Evolutionary conservation across 1,140 invertebrate genomes (phyloP), one percentile per base, ranked within the genome.

Genomic region (Olivierus martensii): DNA sequence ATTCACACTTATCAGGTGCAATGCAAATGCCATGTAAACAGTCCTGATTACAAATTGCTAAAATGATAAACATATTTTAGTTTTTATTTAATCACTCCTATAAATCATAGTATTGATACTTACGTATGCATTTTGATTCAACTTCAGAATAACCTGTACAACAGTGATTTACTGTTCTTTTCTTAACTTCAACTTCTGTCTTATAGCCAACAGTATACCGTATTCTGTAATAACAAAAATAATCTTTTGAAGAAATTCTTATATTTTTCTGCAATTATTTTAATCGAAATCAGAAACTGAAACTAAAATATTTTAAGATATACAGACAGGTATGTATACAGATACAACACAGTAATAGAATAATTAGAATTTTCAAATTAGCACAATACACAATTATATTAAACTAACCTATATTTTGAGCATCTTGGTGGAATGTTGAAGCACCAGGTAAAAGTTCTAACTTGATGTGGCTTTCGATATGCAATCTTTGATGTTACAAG

Each of bases 1-100:
- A 94, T 66, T 87, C 79, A 66, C 90, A 94, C 51, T 77, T 76
- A 61, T 93, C 80, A 0, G 90, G 89, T 18, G 79, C 83, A 21
- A 84, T 68, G 65, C 90, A 95, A 38, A 74, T 77, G 11, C 91
- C 91, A 66, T 90, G 81, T 38, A 84, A 70, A 64, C 91, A 95
- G 12, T 79, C 71, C 21, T 83, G 72, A 6, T 77, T 78, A 67
- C 90, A 94, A 53, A 88, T 73, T 0, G 90, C 68, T 69, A 58
- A 2, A 45, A n/a, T n/a, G n/a, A 14, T 14, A 47, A 53, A 41
- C 39, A 12, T 34, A 15, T 35, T n/a, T n/a, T n/a, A n/a, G n/a
- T n/a, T n/a, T n/a, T n/a, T n/a, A n/a, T n/a, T n/a, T n/a, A n/a
- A n/a, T n/a, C n/a, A n/a, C n/a, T n/a, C n/a, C n/a, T n/a, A n/a